Conservation (phyloP, 2,888 invertebrate genomes). For the Phengaris arion region DNA sequence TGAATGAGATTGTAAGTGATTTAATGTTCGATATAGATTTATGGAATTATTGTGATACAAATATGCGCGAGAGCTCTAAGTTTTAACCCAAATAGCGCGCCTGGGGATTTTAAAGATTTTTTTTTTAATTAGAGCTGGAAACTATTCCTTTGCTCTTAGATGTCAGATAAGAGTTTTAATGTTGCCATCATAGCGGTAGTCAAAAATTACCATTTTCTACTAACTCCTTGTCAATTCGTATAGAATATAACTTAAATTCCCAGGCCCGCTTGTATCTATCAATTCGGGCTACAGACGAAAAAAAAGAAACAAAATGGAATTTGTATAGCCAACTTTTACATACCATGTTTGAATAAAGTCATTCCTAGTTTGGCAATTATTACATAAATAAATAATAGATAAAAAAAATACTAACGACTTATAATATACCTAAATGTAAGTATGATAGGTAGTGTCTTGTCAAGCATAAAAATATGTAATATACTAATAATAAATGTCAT, state of each 20-base stretch:
- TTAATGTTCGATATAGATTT: neutral
- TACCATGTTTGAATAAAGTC: neutral
- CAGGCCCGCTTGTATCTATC: neutral
- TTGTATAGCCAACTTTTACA: slow-evolving; percentile 11
- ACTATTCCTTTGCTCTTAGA: neutral
- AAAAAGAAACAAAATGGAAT: neutral
- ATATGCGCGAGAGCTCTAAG: neutral
- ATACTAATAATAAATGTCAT: too few species aligned
- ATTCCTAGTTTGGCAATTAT: slow-evolving; percentile 10
- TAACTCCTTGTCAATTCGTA: neutral
- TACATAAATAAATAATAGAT: neutral
- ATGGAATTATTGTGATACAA: slow-evolving; percentile 28
- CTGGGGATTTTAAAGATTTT: neutral
- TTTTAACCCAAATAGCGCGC: neutral
- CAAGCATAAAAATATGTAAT: too few species aligned
- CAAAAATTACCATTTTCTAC: neutral
- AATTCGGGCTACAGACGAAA: neutral
- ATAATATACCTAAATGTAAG: neutral
- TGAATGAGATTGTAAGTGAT: slow-evolving; percentile 18
- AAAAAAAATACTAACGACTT: neutral
- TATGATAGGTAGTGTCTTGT: neutral
- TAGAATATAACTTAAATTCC: neutral
- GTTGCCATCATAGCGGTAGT: neutral
- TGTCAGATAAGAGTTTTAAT: neutral
- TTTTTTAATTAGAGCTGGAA: neutral